Evolutionary conservation across 2,888 invertebrate genomes (phyloP), one percentile per base, ranked within the genome.

Genomic region (Petrolisthes manimaculis): DNA sequence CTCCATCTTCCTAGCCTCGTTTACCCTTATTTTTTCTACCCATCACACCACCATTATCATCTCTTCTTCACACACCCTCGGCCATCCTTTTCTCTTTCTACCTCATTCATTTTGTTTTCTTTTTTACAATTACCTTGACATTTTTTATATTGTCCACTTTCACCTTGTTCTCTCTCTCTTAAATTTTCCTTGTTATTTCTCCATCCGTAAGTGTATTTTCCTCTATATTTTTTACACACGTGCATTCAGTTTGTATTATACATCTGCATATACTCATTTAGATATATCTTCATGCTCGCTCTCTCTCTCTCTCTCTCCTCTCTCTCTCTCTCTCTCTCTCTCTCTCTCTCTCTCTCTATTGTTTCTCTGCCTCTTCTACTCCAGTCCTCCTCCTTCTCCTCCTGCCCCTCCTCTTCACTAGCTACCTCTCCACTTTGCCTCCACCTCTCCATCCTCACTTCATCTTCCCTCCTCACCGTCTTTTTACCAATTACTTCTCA

Each of bases 251-350:
- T n/a, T n/a, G n/a, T n/a, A n/a, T n/a, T n/a, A n/a, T n/a, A n/a
- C n/a, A n/a, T 71, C 71, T 6, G 6, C 24, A 71, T 71, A 24
- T 24, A 71, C 71, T 71, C 24, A n/a, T 71, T 24, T 71, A n/a
- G n/a, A n/a, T 24, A 4, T 71, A 51, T 78, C 14, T 53, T n/a
- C 53, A 14, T 1, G n/a, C n/a, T 54, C 79, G 8, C 53, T 54
- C 8, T 54, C 54, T 9, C 79, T 77, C 77, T 0, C 77, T 5
- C 77, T 14, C 79, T 54, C 54, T 6, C 8, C 77, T 6, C 51
- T 77, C 77, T 77, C 51, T 77, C 77, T 77, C 77, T 51, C 51
- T 77, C 77, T 37, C 24, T 77, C 51, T 77, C 77, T 51, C 51
- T 77, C 77, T 37, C 51, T 77, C 77, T 51, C 51, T 77, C 77